Conservation (phyloP, 2,113 vertebrate species). For the Archocentrus centrarchus region DNA sequence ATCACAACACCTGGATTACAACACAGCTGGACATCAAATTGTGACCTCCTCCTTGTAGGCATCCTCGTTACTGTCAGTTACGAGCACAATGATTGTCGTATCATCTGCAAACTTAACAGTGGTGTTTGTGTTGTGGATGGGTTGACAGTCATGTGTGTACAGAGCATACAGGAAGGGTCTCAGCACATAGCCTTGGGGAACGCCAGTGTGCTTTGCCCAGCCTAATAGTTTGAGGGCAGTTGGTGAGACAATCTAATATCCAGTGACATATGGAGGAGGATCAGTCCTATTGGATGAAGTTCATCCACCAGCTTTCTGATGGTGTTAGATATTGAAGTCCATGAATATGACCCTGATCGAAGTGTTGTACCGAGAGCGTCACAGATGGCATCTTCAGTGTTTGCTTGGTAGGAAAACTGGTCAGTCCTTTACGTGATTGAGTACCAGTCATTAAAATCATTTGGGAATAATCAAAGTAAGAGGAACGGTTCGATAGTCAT, state of each 20-base stretch:
- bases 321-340: too few relatives aligned
- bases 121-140: neutral
- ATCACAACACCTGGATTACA: too few relatives aligned
- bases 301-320: too few relatives aligned
- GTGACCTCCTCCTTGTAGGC: too few relatives aligned
- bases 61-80: too few relatives aligned
- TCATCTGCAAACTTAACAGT: neutral
- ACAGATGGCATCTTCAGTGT: too few relatives aligned
- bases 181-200: neutral
- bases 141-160: neutral
- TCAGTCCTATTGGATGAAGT: too few relatives aligned
- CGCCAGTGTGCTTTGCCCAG: neutral
- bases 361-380: too few relatives aligned
- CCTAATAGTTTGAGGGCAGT: neutral
- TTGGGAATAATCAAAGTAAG: neutral
- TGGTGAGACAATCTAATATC: neutral
- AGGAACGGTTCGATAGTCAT: rapidly evolving
- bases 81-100: too few relatives aligned
- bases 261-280: neutral
- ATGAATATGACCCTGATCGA: too few relatives aligned
- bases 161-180: neutral
- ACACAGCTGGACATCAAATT: too few relatives aligned
- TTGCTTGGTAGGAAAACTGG: too few relatives aligned
- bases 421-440: neutral
- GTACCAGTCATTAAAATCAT: neutral